Percentiles rank a stretch among this genome's conserved stretches.
These are phyloP conservation scores for Cheracebus regulus DNA, from an alignment of 2,797 vertebrate species.

Conservation along the genomic window DNA sequence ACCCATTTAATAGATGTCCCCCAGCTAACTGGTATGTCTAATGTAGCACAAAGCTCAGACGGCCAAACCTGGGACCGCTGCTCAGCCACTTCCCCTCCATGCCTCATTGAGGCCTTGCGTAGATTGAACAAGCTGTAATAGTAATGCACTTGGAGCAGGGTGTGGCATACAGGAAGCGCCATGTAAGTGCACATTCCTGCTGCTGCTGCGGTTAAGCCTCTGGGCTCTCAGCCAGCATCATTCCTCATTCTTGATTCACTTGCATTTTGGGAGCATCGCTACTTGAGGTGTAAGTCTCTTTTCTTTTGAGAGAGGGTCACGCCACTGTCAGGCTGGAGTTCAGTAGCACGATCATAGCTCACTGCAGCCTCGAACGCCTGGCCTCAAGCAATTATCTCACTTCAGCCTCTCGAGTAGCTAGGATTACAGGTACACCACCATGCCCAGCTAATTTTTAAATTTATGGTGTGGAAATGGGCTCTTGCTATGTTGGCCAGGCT, in stretches of 20 bases:
- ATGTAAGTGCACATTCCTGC: too few species aligned
- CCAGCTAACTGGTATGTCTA: background rate
- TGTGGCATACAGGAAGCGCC: background rate
- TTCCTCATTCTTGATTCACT: background rate
- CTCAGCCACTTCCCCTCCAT: fast-evolving
- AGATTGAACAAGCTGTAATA: background rate
- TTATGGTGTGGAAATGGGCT: background rate
- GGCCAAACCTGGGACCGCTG: too few species aligned
- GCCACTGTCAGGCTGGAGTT: background rate
- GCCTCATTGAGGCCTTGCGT: background rate
- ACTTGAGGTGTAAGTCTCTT: background rate
- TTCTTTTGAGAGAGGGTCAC: background rate
- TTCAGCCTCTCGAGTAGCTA: background rate
- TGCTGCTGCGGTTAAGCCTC: background rate
- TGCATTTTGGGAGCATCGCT: background rate
- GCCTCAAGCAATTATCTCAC: background rate
- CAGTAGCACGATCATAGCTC: background rate
- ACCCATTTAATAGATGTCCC: too few species aligned
- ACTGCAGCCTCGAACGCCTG: background rate
- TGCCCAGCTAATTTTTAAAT: background rate
- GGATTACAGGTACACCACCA: background rate
- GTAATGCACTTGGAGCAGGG: background rate
- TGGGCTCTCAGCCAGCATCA: background rate
- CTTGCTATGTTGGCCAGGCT: background rate
- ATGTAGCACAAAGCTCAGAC: background rate